These are phyloP conservation scores for Malurus splendens DNA, from an alignment of 2,797 vertebrate genomes.

Conservation along the genomic window DNA sequence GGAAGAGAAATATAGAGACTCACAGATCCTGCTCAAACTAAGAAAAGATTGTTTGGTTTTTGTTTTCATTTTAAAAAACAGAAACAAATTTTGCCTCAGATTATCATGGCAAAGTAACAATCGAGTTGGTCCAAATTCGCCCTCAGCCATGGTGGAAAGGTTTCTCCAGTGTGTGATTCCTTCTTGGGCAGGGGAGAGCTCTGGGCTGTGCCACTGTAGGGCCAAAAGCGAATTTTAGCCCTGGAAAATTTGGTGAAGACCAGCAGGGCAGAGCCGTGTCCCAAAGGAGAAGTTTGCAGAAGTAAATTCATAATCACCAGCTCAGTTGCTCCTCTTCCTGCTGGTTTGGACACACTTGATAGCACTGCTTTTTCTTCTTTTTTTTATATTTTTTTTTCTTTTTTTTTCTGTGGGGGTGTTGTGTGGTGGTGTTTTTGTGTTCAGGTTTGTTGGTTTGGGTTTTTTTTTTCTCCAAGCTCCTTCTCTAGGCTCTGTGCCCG, in stretches of 20 bases:
- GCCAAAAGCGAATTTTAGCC: background rate
- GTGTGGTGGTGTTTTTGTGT: background rate
- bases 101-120: background rate
- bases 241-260: background rate
- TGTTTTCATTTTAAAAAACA: background rate
- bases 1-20: background rate
- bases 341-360: background rate
- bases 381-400: too few relatives aligned
- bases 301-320: background rate
- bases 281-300: background rate
- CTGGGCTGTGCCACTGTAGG: background rate
- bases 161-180: background rate
- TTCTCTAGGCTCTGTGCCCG: conserved; percentile 58
- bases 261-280: background rate
- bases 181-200: background rate
- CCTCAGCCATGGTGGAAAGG: background rate
- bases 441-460: background rate
- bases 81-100: background rate
- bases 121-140: background rate
- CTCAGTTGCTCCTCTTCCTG: background rate
- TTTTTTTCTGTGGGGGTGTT: too few relatives aligned
- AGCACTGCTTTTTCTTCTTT: background rate
- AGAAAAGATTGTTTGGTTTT: background rate
- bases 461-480: conserved; percentile 2
- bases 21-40: background rate